Evolutionary conservation across 2,888 invertebrate genomes (phyloP).

Genomic region (Fissipunctia ypsillon): DNA sequence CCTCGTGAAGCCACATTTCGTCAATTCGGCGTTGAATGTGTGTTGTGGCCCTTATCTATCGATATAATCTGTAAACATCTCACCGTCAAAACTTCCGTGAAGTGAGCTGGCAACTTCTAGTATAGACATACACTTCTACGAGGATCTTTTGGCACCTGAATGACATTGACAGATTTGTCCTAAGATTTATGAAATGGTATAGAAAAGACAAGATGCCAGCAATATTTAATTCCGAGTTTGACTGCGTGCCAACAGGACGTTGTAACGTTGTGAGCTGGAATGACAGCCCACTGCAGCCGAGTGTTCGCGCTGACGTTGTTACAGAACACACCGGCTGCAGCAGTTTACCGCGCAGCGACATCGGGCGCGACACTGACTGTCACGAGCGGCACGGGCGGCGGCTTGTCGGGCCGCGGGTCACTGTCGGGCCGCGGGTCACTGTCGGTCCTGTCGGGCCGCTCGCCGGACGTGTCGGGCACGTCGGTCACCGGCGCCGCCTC

Average conservation of each 20-base stretch:
- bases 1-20: not conserved
- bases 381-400: constrained; percentile 25
- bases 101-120: not conserved
- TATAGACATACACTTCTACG: too few species aligned
- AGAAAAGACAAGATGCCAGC: not conserved
- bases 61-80: not conserved
- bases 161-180: not conserved
- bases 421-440: not conserved
- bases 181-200: not conserved
- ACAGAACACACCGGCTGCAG: not conserved
- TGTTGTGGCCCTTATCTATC: not conserved
- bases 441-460: not conserved
- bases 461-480: not conserved
- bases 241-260: not conserved
- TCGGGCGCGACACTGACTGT: constrained; percentile 19
- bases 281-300: not conserved
- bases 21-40: not conserved
- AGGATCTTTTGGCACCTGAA: too few species aligned
- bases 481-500: constrained; percentile 11
- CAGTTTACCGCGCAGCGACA: constrained; percentile 33
- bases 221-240: too few species aligned
- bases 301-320: too few species aligned
- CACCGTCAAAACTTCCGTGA: too few species aligned
- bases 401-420: constrained; percentile 23
- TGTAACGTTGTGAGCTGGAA: not conserved